phyloP scores from a whole-genome alignment of 2,113 vertebrate genomes.

The Rhea pennata region DNA sequence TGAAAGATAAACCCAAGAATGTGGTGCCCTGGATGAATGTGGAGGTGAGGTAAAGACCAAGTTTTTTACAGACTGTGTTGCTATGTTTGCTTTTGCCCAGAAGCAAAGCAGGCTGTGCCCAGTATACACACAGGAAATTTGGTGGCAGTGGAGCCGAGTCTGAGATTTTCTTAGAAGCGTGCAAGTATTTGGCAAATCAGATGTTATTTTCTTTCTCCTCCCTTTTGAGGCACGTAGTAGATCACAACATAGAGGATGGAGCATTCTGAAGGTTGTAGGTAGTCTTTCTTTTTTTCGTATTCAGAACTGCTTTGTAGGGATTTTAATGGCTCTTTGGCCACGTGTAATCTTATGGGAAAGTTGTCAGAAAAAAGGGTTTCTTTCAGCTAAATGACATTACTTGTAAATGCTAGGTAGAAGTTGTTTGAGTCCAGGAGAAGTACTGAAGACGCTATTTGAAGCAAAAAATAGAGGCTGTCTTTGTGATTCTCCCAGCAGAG shows the following conservation, averaged over 20 bases:
- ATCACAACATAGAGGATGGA: neutral
- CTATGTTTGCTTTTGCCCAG: neutral
- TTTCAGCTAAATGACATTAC: neutral
- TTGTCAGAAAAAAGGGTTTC: too few relatives aligned
- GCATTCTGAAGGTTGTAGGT: neutral
- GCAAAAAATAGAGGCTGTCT: neutral
- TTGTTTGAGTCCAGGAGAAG: neutral
- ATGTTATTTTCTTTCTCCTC: neutral
- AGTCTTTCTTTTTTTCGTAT: neutral
- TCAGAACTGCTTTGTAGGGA: neutral
- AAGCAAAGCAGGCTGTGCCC: neutral
- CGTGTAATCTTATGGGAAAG: too few relatives aligned
- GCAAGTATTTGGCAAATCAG: neutral
- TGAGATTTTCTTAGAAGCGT: neutral
- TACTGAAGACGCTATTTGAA: neutral
- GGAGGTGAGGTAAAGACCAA: neutral
- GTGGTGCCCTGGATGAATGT: neutral
- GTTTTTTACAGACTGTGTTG: neutral
- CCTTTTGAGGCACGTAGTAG: neutral
- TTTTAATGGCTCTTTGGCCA: neutral
- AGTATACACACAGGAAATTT: neutral
- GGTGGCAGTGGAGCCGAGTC: neutral
- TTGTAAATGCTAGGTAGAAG: neutral
- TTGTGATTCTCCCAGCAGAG: neutral
- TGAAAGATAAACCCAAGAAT: neutral